Evolutionary conservation across 2,888 invertebrate genomes (phyloP), one percentile per base, ranked within the genome.

Genomic region (Timema cristinae): DNA sequence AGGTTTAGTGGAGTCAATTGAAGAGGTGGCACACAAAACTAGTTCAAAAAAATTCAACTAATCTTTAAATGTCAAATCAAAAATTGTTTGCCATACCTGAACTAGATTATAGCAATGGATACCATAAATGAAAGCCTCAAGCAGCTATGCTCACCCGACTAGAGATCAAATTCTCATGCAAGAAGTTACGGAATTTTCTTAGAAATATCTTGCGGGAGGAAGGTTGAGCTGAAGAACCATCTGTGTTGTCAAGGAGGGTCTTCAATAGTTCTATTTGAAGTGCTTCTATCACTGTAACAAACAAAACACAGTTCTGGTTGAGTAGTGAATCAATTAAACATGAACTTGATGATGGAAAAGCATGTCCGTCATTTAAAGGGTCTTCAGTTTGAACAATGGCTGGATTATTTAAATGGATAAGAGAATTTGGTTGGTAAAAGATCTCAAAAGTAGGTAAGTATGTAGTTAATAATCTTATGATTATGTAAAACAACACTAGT

Each of bases 121-220:
- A 66, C 7, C 15, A 11, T 16, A 32, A 16, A 47, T 13, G 32
- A 66, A 67, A 66, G 50, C 50, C n/a, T 11, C 7, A 16, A 15
- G 16, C n/a, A 54, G n/a, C 11, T 54, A 54, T 13, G 79, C 80
- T 82, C 82, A 90, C 90, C 81, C 89, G 86, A 78, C 87, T 88
- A 49, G 89, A 83, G 75, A 88, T 84, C 75, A 89, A 86, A 76
- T 89, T 82, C 67, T 84, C 83, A 8, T 82, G 81, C 69, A 85
- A 79, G 70, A 90, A 90, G 68, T 86, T 84, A 52, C 90, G 84
- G 77, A 93, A 88, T 81, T 91, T 92, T 76, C 85, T 86, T 10
- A 93, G 80, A 79, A 94, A 94, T 66, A 92, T 86, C 79, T 90
- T 89, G 67, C 93, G 84, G 6, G 92, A 91, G 0, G 92, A 90